Percentiles rank a stretch among this genome's conserved stretches.
phyloP scores from a whole-genome alignment of 2,113 vertebrate species.

The Pelodiscus sinensis region DNA sequence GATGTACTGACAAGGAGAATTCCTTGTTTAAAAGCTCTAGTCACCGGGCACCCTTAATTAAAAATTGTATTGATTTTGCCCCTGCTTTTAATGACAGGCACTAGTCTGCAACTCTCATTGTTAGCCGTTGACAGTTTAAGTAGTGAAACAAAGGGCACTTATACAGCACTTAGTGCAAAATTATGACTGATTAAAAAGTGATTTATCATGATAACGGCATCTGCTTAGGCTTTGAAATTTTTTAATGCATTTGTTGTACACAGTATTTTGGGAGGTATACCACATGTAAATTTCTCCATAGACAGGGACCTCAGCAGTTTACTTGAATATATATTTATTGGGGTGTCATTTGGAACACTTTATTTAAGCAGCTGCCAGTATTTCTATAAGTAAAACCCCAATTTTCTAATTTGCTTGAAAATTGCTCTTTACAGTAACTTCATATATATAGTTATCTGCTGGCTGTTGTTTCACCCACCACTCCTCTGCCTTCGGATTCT shows the following conservation, averaged over 20 bases:
- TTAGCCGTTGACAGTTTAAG: conserved; percentile 80
- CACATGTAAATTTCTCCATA: neutral
- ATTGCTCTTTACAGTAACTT: neutral
- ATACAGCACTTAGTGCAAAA: conserved; percentile 82
- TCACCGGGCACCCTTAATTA: conserved; percentile 80
- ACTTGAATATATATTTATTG: neutral
- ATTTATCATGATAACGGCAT: conserved; percentile 80
- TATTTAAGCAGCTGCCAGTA: neutral
- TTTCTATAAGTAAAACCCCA: neutral
- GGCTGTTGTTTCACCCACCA: too few species aligned
- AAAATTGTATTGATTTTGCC: conserved; percentile 84
- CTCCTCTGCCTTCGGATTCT: too few species aligned
- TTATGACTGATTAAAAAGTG: conserved; percentile 87
- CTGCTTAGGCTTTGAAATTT: conserved; percentile 59
- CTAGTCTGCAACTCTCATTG: conserved; percentile 76
- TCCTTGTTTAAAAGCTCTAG: conserved; percentile 68
- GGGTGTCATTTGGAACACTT: neutral
- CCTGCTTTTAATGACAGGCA: conserved; percentile 75
- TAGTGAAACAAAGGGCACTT: conserved; percentile 84
- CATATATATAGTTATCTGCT: neutral
- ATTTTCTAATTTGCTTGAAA: neutral
- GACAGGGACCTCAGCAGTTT: neutral
- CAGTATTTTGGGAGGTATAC: conserved; percentile 10
- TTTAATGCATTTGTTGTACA: conserved; percentile 12
- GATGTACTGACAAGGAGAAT: conserved; percentile 72